phyloP scores from a whole-genome alignment of 2,888 invertebrate genomes.

The Atherix ibis region DNA sequence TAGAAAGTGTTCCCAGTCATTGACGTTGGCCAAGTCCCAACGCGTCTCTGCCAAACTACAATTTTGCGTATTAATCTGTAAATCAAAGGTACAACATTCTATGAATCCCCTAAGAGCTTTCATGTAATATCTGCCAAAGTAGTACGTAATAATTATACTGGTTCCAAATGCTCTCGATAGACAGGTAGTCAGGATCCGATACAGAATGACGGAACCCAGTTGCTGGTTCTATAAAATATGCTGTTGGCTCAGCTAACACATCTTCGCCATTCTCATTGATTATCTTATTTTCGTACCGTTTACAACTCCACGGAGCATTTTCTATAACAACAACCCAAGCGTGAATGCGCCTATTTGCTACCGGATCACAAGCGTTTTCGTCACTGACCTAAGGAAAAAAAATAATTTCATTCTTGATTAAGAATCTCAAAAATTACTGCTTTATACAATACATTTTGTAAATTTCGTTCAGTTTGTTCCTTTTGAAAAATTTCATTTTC shows the following conservation, averaged over 20 bases:
- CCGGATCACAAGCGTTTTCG: constrained; percentile 46
- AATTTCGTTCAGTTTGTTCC: constrained; percentile 21
- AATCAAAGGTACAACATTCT: constrained; percentile 1
- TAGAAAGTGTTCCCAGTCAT: constrained; percentile 58
- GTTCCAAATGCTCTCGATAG: constrained; percentile 76
- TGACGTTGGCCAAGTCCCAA: constrained; percentile 44
- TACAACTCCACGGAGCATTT: constrained; percentile 26
- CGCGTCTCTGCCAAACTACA: constrained; percentile 36
- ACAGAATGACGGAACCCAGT: constrained; percentile 52
- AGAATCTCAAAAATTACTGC: too few relatives aligned
- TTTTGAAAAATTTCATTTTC: constrained; percentile 21
- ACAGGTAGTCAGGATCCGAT: constrained; percentile 45
- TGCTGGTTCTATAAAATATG: constrained; percentile 72
- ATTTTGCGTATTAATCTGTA: constrained; percentile 45
- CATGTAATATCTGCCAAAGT: too few relatives aligned
- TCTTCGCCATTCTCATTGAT: constrained; percentile 21
- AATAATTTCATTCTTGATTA: too few relatives aligned
- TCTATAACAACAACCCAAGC: constrained; percentile 63
- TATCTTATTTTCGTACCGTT: constrained; percentile 17
- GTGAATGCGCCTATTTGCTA: constrained; percentile 57
- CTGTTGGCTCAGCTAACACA: constrained; percentile 23
- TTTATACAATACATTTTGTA: constrained; percentile 26
- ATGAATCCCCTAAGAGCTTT: too few relatives aligned
- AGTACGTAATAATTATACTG: constrained; percentile 66
- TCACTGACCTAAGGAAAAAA: too few relatives aligned